phyloP scores from a whole-genome alignment of 2,113 vertebrate genomes.

The Vulpes ferrilata region DNA sequence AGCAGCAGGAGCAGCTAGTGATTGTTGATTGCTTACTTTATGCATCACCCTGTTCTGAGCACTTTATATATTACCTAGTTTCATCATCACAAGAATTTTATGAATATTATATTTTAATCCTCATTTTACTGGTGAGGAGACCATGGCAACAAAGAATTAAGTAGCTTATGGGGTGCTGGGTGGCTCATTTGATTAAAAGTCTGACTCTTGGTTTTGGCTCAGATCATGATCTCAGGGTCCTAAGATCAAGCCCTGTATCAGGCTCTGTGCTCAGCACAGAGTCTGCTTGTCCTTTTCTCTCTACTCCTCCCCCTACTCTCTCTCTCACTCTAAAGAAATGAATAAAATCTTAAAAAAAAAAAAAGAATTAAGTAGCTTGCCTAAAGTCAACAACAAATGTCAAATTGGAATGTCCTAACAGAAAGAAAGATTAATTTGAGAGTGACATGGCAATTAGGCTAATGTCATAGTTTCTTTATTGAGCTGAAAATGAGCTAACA shows the following conservation, averaged over 20 bases:
- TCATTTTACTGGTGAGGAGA: slow-evolving; percentile 2
- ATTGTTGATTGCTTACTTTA: not conserved
- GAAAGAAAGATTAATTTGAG: not conserved
- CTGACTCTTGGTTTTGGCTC: not conserved
- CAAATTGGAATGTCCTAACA: not conserved
- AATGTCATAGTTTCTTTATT: slow-evolving; percentile 11
- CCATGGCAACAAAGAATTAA: not conserved
- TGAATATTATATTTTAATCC: not conserved
- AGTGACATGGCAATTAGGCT: not conserved
- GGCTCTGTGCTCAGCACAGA: not conserved
- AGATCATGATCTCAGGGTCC: not conserved
- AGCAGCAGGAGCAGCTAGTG: not conserved
- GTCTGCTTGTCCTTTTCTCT: too few species aligned
- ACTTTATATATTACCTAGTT: not conserved
- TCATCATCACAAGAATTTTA: slow-evolving; percentile 6
- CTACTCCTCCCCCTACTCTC: too few species aligned
- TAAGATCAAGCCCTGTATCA: not conserved
- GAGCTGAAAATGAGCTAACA: slow-evolving; percentile 6
- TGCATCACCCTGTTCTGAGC: not conserved
- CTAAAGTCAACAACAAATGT: not conserved
- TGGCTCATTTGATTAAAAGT: not conserved
- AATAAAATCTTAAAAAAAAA: too few species aligned
- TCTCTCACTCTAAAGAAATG: too few species aligned
- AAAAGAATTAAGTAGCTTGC: not conserved
- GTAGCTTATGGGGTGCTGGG: not conserved